A percentile compares a stretch with the other conserved stretches of the same genome.
These are phyloP conservation scores for Drosophila lowei DNA, from an alignment of 1,140 invertebrate species.

Conservation along the genomic window DNA sequence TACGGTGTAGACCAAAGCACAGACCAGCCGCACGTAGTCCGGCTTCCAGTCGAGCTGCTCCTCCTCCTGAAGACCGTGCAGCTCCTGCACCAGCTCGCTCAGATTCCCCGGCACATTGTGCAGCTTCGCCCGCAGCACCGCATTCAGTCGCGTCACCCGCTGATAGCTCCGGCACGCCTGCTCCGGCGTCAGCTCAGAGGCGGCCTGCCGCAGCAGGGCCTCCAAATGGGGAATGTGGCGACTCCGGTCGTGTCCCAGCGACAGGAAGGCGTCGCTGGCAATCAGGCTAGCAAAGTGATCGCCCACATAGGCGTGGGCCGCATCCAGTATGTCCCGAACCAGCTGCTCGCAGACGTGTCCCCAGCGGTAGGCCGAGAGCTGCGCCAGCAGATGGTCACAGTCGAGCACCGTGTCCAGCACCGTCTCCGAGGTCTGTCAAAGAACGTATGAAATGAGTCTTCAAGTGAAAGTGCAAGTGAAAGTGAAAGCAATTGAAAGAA, in stretches of 20 bases:
- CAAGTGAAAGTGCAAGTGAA: not conserved
- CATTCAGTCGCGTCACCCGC: conserved; percentile 78
- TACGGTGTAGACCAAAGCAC: conserved; percentile 84
- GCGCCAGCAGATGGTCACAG: conserved; percentile 88
- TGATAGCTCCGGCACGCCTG: conserved; percentile 89
- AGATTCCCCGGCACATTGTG: conserved; percentile 78
- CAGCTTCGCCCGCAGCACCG: conserved; percentile 76
- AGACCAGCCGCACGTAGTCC: conserved; percentile 80
- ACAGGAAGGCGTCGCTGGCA: conserved; percentile 86
- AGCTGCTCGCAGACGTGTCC: conserved; percentile 88
- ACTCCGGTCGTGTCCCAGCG: conserved; percentile 86
- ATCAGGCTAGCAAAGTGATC: conserved; percentile 88
- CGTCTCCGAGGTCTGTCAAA: conserved; percentile 85
- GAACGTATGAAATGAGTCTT: not conserved
- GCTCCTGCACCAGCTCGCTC: conserved; percentile 71
- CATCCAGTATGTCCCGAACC: conserved; percentile 87
- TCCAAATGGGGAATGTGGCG: conserved; percentile 88
- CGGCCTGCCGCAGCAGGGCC: conserved; percentile 86
- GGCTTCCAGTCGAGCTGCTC: conserved; percentile 83
- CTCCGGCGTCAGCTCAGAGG: conserved; percentile 87
- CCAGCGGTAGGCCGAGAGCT: conserved; percentile 88
- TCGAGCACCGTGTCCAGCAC: conserved; percentile 87
- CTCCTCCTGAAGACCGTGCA: conserved; percentile 77
- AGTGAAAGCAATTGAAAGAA: not conserved
- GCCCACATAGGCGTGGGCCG: conserved; percentile 86